Base-by-base conservation (phyloP, 2,888 invertebrate species). In the Spatulosminthurus flaviceps region DNA sequence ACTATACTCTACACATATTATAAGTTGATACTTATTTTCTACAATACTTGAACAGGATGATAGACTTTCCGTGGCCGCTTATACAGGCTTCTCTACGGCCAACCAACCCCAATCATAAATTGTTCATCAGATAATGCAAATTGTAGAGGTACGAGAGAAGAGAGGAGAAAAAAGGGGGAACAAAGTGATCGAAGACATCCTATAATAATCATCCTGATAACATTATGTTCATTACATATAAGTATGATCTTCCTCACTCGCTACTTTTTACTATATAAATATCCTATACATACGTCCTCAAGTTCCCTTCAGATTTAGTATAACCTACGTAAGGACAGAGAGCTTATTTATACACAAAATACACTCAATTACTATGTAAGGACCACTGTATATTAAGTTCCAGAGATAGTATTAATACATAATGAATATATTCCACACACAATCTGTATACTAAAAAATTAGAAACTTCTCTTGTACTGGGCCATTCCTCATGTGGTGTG, bases 81-180 rank as follows among this genome's bases (percentile, higher is more conserved):
- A 26, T 11, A 51, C n/a, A n/a, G n/a, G n/a, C n/a, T n/a, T n/a
- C n/a, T n/a, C 72, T 72, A 24, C 72, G 24, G 28, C 67, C 51
- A 72, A 72, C 76, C 66, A 80, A 66, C 73, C 70, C 79, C 72
- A 80, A 80, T 80, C 79, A 76, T 79, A 71, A 79, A 76, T 75
- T 76, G 75, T 75, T 75, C 76, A 72, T 72, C 75, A 74, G 79
- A 80, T 80, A 80, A 80, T 80, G 79, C 79, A 80, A 80, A 80
- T 80, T 80, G 79, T 69, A 79, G 79, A 70, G 60, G 70, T 75
- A 76, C 41, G 70, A 79, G 66, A 77, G 66, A 77, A 66, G 41
- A 34, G 64, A 70, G 69, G 69, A 51, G 77, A 69, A 72, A 78
- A 72, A 61, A 78, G 64, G 77, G 77, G 43, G 69, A 67, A 43